Conservation (phyloP, 1,140 invertebrate species). For the Meloidogyne exigua region DNA sequence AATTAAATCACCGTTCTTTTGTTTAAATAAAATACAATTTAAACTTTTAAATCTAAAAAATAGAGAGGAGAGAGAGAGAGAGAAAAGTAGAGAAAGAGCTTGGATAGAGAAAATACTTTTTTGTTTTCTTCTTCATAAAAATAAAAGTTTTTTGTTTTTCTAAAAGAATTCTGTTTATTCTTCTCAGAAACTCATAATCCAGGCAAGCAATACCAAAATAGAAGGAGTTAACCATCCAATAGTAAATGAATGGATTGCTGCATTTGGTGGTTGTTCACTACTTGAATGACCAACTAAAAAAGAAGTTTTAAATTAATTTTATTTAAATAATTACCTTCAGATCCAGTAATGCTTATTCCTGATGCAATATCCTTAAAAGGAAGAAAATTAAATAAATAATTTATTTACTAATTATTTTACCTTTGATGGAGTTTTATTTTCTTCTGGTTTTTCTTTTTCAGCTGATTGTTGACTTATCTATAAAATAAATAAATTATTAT, state of each 20-base stretch:
- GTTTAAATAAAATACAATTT: not conserved
- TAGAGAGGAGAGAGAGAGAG: not conserved
- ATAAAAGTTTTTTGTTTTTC: too few species aligned
- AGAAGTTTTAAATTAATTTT: not conserved
- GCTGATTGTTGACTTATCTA: slow-evolving; percentile 11
- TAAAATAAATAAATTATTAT: not conserved
- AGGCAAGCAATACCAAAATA: not conserved
- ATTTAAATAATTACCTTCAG: not conserved
- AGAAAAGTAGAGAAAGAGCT: not conserved
- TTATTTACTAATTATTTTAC: not conserved
- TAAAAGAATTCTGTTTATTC: not conserved
- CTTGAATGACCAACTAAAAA: not conserved
- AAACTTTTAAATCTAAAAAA: not conserved
- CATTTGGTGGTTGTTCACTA: not conserved
- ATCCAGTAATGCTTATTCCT: not conserved
- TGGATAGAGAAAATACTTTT: not conserved
- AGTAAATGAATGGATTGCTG: not conserved
- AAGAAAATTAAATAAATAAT: not conserved
- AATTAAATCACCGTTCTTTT: not conserved
- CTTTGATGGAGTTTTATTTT: not conserved
- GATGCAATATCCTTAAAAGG: not conserved
- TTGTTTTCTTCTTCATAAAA: not conserved
- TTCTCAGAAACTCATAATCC: not conserved
- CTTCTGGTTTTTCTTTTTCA: slow-evolving; percentile 21
- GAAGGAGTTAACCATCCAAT: not conserved